phyloP scores from a whole-genome alignment of 2,113 vertebrate genomes.

The Muntiacus reevesi region DNA sequence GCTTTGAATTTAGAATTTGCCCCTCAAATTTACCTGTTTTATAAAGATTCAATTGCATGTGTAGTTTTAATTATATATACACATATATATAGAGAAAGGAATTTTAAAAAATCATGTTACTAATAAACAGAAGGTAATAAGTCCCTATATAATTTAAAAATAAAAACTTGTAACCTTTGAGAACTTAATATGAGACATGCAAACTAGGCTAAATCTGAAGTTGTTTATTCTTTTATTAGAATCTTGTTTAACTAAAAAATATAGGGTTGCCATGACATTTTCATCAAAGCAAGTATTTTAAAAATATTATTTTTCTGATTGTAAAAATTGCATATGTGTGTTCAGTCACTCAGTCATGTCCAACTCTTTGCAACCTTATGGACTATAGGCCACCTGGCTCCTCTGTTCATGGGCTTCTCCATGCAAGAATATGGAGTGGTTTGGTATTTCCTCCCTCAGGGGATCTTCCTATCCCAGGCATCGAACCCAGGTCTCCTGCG shows the following conservation, averaged over 20 bases:
- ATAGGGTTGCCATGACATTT: neutral
- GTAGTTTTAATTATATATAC: neutral
- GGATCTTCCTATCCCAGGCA: neutral
- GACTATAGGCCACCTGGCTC: neutral
- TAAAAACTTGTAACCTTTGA: neutral
- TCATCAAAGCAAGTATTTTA: neutral
- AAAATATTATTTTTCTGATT: neutral
- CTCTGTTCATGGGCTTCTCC: neutral
- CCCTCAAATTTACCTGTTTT: neutral
- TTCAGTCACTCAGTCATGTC: neutral
- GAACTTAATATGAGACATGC: neutral
- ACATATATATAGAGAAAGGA: neutral
- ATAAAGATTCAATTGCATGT: neutral
- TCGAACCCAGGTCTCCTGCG: neutral
- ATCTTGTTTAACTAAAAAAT: neutral
- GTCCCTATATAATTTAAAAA: neutral
- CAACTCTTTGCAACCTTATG: neutral
- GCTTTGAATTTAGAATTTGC: neutral
- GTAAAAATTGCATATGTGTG: neutral
- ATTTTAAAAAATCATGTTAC: neutral
- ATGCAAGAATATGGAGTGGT: neutral
- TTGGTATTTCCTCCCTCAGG: neutral
- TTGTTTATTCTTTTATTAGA: constrained; percentile 12
- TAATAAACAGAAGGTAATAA: neutral
- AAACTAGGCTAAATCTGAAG: neutral